Conservation (phyloP, 2,113 vertebrate genomes). For the Pheucticus melanocephalus region DNA sequence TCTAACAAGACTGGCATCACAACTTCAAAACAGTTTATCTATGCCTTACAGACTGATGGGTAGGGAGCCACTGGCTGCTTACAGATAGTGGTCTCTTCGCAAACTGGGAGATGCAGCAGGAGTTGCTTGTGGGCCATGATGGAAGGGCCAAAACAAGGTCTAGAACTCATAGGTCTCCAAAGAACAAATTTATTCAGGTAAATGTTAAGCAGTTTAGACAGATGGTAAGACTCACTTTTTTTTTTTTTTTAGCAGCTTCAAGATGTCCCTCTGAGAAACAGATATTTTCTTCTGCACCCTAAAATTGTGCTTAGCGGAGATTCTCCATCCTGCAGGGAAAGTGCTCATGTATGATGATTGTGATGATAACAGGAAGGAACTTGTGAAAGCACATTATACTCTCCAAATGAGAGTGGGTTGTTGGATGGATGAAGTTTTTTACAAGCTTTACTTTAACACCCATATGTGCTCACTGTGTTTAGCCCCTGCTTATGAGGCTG, state of each 20-base stretch:
- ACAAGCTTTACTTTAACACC: background rate
- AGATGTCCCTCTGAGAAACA: background rate
- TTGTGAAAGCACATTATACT: background rate
- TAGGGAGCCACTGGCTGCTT: background rate
- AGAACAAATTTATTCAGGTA: background rate
- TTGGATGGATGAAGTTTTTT: background rate
- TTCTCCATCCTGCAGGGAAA: background rate
- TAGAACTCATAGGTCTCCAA: background rate
- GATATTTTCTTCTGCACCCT: background rate
- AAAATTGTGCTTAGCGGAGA: background rate
- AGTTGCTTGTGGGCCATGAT: background rate
- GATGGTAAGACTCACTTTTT: background rate
- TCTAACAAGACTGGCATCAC: background rate
- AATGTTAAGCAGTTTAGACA: background rate
- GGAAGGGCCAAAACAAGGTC: background rate
- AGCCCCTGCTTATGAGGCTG: background rate
- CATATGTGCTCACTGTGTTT: background rate
- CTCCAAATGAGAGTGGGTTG: background rate
- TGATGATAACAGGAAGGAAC: background rate
- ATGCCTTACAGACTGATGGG: background rate
- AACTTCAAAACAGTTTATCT: background rate
- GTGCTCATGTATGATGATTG: background rate
- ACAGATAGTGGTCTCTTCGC: background rate
- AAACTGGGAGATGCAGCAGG: background rate
- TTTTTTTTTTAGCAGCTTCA: background rate